Evolutionary conservation across 2,797 vertebrate genomes (phyloP).

Genomic region (Scarus forsteni): DNA sequence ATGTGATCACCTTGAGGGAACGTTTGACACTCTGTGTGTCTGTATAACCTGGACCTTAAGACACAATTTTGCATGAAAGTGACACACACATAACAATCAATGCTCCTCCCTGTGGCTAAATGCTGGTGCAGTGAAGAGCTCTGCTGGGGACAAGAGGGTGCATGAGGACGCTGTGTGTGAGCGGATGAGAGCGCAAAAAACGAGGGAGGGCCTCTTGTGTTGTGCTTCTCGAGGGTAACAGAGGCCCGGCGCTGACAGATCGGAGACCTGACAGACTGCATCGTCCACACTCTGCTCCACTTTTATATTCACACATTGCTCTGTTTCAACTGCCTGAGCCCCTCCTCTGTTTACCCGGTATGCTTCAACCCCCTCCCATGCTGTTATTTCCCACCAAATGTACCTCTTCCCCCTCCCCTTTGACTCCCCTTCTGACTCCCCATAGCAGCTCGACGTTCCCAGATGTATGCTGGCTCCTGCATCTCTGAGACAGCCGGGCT

Average conservation of each 20-base stretch:
- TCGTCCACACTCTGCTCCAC: slow-evolving; percentile 54
- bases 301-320: slow-evolving; percentile 44
- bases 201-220: slow-evolving; percentile 45
- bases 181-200: slow-evolving; percentile 60
- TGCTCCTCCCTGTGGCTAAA: slow-evolving; percentile 41
- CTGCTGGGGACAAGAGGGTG: slow-evolving; percentile 65
- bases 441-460: slow-evolving; percentile 59
- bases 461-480: slow-evolving; percentile 66
- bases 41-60: slow-evolving; percentile 33
- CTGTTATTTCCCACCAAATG: slow-evolving; percentile 4
- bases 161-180: slow-evolving; percentile 65
- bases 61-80: slow-evolving; percentile 33
- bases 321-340: slow-evolving; percentile 11
- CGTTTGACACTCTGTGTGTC: slow-evolving; percentile 38
- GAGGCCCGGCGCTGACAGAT: slow-evolving; percentile 69
- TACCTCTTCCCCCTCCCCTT: background rate
- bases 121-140: slow-evolving; percentile 60
- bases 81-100: slow-evolving; percentile 35
- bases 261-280: slow-evolving; percentile 74
- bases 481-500: slow-evolving; percentile 59
- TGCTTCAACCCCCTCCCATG: background rate
- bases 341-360: slow-evolving; percentile 27
- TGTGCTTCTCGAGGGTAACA: slow-evolving; percentile 51
- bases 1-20: slow-evolving; percentile 27
- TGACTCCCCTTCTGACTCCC: slow-evolving; percentile 14